Conservation (phyloP, 2,797 vertebrate genomes). For the Takifugu ocellatus region DNA sequence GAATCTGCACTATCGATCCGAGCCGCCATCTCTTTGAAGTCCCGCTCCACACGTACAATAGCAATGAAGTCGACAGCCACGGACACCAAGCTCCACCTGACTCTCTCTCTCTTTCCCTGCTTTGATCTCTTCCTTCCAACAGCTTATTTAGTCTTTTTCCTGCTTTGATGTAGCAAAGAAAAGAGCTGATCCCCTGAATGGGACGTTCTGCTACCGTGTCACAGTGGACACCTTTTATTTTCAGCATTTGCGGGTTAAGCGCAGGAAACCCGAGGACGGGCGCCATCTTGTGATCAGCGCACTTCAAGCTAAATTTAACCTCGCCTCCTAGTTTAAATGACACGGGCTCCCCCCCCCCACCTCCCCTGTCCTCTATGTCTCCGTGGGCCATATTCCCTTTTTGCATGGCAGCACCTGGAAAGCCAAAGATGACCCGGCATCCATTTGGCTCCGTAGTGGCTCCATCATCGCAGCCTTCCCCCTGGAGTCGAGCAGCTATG, state of each 20-base stretch:
- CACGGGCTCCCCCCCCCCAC: slow-evolving; percentile 31
- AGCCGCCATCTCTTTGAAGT: slow-evolving; percentile 45
- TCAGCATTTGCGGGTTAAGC: slow-evolving; percentile 5
- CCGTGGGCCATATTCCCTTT: slow-evolving; percentile 55
- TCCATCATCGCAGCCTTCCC: slow-evolving; percentile 54
- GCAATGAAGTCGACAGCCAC: slow-evolving; percentile 34
- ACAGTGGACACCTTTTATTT: not conserved
- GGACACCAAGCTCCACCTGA: slow-evolving; percentile 36
- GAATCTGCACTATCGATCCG: slow-evolving; percentile 40
- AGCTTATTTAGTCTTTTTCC: slow-evolving; percentile 45
- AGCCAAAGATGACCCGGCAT: slow-evolving; percentile 67
- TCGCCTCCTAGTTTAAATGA: slow-evolving; percentile 40
- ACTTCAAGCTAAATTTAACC: slow-evolving; percentile 53
- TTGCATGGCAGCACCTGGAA: slow-evolving; percentile 65
- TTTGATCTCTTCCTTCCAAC: slow-evolving; percentile 21
- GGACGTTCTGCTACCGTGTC: not conserved
- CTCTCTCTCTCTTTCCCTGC: slow-evolving; percentile 22
- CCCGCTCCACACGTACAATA: slow-evolving; percentile 37
- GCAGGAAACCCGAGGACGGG: slow-evolving; percentile 37
- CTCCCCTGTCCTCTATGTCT: slow-evolving; percentile 1
- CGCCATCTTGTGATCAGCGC: slow-evolving; percentile 36
- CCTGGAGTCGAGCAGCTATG: slow-evolving; percentile 68
- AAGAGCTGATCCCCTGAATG: slow-evolving; percentile 12
- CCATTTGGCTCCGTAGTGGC: slow-evolving; percentile 58
- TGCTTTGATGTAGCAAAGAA: slow-evolving; percentile 45